Conservation (phyloP, 2,888 invertebrate species). For the Trissolcus brochymenae region DNA sequence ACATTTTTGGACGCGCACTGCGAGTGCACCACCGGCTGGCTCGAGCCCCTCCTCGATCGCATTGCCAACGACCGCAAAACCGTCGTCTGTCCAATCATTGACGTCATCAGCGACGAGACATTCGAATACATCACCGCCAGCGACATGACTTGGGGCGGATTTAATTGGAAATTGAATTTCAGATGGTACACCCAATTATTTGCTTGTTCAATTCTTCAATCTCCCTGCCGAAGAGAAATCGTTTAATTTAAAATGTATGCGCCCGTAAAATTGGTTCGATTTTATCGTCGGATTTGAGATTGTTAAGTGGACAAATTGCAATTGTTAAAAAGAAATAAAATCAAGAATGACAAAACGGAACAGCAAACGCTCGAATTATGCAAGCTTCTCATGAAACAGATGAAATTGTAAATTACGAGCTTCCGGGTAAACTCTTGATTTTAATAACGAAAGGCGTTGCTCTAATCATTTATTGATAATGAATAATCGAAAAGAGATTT, state of each 20-base stretch:
- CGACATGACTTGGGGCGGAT: constrained; percentile 99
- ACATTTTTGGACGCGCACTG: constrained; percentile 99
- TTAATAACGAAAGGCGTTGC: no score
- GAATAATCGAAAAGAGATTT: constrained; percentile 1
- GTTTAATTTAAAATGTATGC: no score
- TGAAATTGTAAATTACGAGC: no score
- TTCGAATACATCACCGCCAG: constrained; percentile 99
- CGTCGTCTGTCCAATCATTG: constrained; percentile 97
- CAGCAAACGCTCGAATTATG: no score
- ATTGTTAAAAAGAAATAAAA: no score
- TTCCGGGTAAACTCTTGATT: no score
- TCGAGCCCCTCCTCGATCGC: constrained; percentile 93
- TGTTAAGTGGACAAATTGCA: no score
- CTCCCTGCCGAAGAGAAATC: not conserved
- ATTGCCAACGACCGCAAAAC: constrained; percentile 90
- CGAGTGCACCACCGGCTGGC: constrained; percentile 97
- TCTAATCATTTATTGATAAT: constrained; percentile 2
- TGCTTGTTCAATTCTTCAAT: not conserved
- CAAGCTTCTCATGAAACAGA: no score
- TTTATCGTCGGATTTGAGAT: not conserved
- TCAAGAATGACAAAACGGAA: no score
- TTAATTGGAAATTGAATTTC: constrained; percentile 99
- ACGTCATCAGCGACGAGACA: constrained; percentile 97
- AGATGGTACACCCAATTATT: constrained; percentile 83
- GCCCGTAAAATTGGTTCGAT: not conserved